Conservation (phyloP, 2,888 invertebrate genomes). For the Blera fallax region DNA sequence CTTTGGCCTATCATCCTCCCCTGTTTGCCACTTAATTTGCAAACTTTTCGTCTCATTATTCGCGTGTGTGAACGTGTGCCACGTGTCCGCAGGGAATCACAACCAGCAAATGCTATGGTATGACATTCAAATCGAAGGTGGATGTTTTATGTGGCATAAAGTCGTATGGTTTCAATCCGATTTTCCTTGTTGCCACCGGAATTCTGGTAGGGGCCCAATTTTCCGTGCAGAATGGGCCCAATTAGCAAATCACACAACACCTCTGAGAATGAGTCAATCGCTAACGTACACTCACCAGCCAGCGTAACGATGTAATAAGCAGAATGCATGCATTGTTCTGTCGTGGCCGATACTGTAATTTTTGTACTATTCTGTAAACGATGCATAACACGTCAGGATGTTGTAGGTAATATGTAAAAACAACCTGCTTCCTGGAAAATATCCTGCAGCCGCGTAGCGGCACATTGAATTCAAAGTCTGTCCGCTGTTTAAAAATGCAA, state of each 20-base stretch:
- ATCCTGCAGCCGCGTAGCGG: constrained; percentile 18
- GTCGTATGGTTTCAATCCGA: not conserved
- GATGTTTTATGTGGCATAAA: constrained; percentile 52
- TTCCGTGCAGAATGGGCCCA: constrained; percentile 32
- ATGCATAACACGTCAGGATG: constrained; percentile 35
- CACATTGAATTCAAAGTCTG: constrained; percentile 28
- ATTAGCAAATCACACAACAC: constrained; percentile 50
- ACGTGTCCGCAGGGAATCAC: constrained; percentile 32
- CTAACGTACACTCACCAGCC: not conserved
- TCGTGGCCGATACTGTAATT: not conserved
- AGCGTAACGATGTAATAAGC: not conserved
- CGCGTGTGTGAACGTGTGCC: constrained; percentile 40
- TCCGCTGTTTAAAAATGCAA: constrained; percentile 38
- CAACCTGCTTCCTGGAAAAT: constrained; percentile 40
- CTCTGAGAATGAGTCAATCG: constrained; percentile 29
- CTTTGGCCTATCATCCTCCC: not conserved
- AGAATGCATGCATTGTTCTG: constrained; percentile 19
- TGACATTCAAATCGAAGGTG: constrained; percentile 57
- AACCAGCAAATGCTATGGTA: constrained; percentile 15
- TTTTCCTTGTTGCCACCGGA: not conserved
- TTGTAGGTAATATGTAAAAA: constrained; percentile 39
- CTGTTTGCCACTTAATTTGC: constrained; percentile 33
- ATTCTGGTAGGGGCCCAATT: not conserved
- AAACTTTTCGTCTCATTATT: constrained; percentile 48
- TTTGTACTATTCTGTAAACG: constrained; percentile 12